phyloP scores from a whole-genome alignment of 2,797 vertebrate species.

The Philypnodon macrostomus region DNA sequence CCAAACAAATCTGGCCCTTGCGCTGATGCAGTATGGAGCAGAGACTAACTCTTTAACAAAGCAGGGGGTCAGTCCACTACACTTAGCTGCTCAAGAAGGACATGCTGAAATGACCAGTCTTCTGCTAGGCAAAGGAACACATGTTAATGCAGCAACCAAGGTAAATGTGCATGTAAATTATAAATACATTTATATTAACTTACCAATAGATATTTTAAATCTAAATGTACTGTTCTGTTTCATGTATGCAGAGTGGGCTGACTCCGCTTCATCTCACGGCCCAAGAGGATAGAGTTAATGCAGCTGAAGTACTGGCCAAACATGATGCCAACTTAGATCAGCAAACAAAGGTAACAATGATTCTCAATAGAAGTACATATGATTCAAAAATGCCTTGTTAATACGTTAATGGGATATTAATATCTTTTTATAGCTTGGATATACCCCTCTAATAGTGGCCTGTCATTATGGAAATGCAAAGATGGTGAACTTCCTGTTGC shows the following conservation, averaged over 20 bases:
- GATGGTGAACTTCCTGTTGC: constrained; percentile 92
- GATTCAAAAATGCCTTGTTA: neutral
- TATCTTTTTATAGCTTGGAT: constrained; percentile 83
- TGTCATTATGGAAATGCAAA: constrained; percentile 97
- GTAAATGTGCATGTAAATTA: constrained; percentile 52
- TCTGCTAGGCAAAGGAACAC: constrained; percentile 88
- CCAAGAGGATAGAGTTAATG: constrained; percentile 91
- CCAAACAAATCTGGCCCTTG: constrained; percentile 86
- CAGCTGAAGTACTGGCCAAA: constrained; percentile 87
- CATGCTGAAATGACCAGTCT: constrained; percentile 90
- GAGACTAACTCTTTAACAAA: constrained; percentile 90
- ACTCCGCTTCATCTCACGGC: constrained; percentile 91
- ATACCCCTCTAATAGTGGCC: constrained; percentile 95
- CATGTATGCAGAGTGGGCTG: constrained; percentile 81
- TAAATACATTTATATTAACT: neutral
- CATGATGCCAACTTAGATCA: constrained; percentile 88
- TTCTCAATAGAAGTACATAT: neutral
- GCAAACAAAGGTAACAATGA: constrained; percentile 87
- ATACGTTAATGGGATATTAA: neutral
- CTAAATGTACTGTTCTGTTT: neutral
- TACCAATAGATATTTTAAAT: too few relatives aligned
- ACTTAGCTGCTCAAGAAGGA: constrained; percentile 96
- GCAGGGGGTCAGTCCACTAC: constrained; percentile 93
- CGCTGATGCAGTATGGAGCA: constrained; percentile 86
- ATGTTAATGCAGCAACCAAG: constrained; percentile 88